Evolutionary conservation across 1,140 invertebrate genomes (phyloP).

Genomic region (Brachionus calyciflorus): DNA sequence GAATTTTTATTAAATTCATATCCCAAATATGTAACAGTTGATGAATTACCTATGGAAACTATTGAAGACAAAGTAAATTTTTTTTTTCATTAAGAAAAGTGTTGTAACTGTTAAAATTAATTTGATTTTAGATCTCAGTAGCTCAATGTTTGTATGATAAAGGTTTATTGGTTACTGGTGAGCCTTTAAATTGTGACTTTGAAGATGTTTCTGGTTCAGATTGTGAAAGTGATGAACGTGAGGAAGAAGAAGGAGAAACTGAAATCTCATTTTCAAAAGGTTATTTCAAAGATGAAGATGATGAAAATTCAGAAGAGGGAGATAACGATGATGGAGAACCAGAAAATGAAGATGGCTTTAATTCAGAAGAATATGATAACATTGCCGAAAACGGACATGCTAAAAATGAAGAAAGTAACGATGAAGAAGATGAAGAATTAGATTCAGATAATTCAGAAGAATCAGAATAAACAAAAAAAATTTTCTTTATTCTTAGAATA

Average conservation of each 20-base stretch:
- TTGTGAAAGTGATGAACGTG: constrained; percentile 23
- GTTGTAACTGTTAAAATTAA: neutral
- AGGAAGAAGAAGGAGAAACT: constrained; percentile 44
- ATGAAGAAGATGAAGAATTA: too few species aligned
- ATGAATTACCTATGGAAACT: constrained; percentile 68
- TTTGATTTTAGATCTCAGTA: constrained; percentile 63
- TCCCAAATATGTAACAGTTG: constrained; percentile 72
- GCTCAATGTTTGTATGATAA: constrained; percentile 71
- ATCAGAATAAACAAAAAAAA: neutral
- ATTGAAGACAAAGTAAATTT: constrained; percentile 69
- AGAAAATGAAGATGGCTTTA: constrained; percentile 43
- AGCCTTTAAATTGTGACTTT: constrained; percentile 59
- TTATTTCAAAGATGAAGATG: constrained; percentile 49
- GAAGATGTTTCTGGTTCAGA: constrained; percentile 18
- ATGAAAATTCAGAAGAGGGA: constrained; percentile 47
- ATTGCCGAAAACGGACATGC: neutral
- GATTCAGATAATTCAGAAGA: constrained; percentile 20
- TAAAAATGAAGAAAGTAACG: neutral
- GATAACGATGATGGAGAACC: neutral
- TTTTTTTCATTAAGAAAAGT: constrained; percentile 47
- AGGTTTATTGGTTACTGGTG: constrained; percentile 67
- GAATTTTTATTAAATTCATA: constrained; percentile 71
- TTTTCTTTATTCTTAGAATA: too few species aligned
- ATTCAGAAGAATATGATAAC: constrained; percentile 18
- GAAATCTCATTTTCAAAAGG: constrained; percentile 22